Percentiles rank a stretch among this genome's conserved stretches.
phyloP scores from a whole-genome alignment of 2,888 invertebrate species.

The Trissoscelio sp. region DNA sequence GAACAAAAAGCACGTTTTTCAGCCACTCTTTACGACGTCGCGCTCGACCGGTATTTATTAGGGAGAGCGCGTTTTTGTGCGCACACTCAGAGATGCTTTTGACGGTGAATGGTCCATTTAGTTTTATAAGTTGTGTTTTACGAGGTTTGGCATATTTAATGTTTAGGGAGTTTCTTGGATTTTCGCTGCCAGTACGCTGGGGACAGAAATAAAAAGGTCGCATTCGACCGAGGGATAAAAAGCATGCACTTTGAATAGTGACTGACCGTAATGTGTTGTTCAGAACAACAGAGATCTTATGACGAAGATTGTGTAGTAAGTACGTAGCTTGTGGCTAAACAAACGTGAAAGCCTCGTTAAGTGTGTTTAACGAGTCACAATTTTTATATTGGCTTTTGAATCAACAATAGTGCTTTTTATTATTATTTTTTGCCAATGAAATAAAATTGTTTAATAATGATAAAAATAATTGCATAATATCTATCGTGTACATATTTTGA shows the following conservation, averaged over 20 bases:
- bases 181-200: slow-evolving; percentile 3
- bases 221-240: slow-evolving; percentile 25
- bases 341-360: slow-evolving; percentile 17
- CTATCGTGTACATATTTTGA: no score
- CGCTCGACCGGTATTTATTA: slow-evolving; percentile 57
- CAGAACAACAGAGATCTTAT: slow-evolving; percentile 14
- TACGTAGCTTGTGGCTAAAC: neutral
- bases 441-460: neutral
- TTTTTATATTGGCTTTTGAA: slow-evolving; percentile 3
- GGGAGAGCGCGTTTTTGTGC: slow-evolving; percentile 41
- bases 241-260: slow-evolving; percentile 23
- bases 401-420: slow-evolving; percentile 1
- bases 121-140: slow-evolving; percentile 54
- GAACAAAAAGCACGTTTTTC: slow-evolving; percentile 59
- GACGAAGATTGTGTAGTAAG: slow-evolving; percentile 16
- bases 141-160: slow-evolving; percentile 56
- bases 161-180: slow-evolving; percentile 32
- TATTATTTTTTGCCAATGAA: no score
- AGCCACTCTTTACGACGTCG: slow-evolving; percentile 55
- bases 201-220: slow-evolving; percentile 33
- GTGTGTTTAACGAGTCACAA: neutral
- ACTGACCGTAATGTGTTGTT: slow-evolving; percentile 20
- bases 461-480: neutral
- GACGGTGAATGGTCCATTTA: slow-evolving; percentile 54
- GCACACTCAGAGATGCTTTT: slow-evolving; percentile 31